Evolutionary conservation across 2,888 invertebrate species (phyloP), one percentile per base, ranked within the genome.

Genomic region (Tenthredo mesomela): DNA sequence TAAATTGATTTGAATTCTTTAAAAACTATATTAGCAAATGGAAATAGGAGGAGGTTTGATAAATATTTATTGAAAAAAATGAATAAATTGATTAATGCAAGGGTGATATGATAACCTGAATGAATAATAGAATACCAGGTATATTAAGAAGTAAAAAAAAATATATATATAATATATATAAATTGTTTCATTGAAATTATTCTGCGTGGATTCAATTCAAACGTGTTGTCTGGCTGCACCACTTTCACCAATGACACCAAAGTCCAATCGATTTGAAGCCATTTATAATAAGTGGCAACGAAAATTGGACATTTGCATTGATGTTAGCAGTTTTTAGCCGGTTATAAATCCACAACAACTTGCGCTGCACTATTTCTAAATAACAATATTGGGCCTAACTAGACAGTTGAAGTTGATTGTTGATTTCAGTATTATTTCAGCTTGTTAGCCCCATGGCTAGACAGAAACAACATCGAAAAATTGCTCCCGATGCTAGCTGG

Each of bases 271-370:
- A 89, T 91, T 91, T 90, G 89, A 87, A 88, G 90, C 90, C 87
- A 89, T 88, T 87, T 85, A 85, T 85, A 85, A 88, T 87, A 86
- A 86, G 88, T 90, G 91, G 90, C 89, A 90, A 92, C 91, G 89
- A 92, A 92, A 92, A 92, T 92, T 92, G 92, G 92, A 92, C 92
- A 92, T 92, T 92, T 92, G 92, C 92, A 92, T 92, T 92, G 92
- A 91, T 92, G 92, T 92, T 90, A 92, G 92, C 92, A 92, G 92
- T 90, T 87, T 88, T 88, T 88, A 90, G 92, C 91, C 92, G 88
- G 84, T 89, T 87, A 88, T 85, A 84, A 85, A 88, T 89, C 90
- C 89, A 89, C 87, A 87, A 88, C 86, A 86, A 84, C 83, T 86
- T 86, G 88, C 86, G 88, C 86, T 86, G 84, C 84, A 87, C 58